These are phyloP conservation scores for Amblyornis subalaris DNA, from an alignment of 2,113 vertebrate genomes.

Conservation along the genomic window DNA sequence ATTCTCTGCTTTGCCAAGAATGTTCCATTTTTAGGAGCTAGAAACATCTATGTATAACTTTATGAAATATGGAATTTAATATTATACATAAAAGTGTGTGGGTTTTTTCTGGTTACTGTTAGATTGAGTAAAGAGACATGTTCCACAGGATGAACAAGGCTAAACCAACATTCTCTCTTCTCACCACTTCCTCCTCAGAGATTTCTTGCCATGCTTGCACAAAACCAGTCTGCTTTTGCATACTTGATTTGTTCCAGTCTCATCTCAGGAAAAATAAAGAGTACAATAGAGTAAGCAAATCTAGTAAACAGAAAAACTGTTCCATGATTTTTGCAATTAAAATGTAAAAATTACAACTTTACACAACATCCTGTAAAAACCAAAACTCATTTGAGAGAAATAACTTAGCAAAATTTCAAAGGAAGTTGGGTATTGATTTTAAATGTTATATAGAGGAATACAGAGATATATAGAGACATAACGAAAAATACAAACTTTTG, in stretches of 20 bases:
- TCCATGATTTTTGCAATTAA: not conserved
- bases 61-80: not conserved
- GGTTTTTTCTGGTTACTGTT: not conserved
- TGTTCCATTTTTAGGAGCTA: not conserved
- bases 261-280: not conserved
- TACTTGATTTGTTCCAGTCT: not conserved
- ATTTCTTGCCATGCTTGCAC: not conserved
- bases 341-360: not conserved
- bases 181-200: not conserved
- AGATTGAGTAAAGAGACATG: not conserved
- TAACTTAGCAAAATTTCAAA: not conserved
- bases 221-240: not conserved
- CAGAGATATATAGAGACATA: not conserved
- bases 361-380: not conserved
- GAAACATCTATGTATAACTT: not conserved
- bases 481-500: not conserved
- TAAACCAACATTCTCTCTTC: not conserved
- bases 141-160: not conserved
- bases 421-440: not conserved
- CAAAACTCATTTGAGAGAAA: not conserved
- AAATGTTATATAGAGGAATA: not conserved
- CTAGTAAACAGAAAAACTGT: not conserved
- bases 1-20: not conserved
- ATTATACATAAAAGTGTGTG: not conserved
- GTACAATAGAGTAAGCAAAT: not conserved